phyloP scores from a whole-genome alignment of 2,888 invertebrate species.

The Scaptomyza cyrtandrae region DNA sequence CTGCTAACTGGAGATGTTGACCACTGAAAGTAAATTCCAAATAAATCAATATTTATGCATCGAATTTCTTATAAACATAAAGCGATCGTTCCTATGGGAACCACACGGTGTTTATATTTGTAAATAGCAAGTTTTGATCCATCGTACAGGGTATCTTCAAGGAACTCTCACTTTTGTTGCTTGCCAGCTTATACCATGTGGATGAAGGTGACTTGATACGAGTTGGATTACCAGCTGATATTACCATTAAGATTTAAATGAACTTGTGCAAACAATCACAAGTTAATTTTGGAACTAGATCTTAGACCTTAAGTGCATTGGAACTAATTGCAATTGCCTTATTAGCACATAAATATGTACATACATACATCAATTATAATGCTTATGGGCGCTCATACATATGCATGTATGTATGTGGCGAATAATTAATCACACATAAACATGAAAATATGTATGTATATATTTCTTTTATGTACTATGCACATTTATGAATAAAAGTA shows the following conservation, averaged over 20 bases:
- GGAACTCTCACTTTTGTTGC: constrained; percentile 2
- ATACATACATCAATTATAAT: not conserved
- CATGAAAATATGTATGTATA: not conserved
- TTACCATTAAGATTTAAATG: not conserved
- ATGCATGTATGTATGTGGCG: too few species aligned
- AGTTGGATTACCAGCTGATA: not conserved
- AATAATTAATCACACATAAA: too few species aligned
- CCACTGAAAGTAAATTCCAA: constrained; percentile 15
- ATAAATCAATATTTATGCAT: not conserved
- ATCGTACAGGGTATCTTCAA: constrained; percentile 7
- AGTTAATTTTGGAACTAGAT: constrained; percentile 8
- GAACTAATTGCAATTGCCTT: constrained; percentile 5
- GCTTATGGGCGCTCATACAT: not conserved
- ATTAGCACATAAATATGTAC: not conserved
- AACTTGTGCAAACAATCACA: not conserved
- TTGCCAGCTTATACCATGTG: not conserved
- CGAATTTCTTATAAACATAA: too few species aligned
- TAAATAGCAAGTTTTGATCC: not conserved
- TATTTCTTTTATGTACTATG: too few species aligned
- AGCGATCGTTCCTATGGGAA: not conserved
- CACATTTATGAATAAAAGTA: not conserved
- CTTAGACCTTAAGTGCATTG: not conserved
- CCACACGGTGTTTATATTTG: too few species aligned
- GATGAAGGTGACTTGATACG: not conserved
- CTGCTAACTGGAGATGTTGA: constrained; percentile 1